Evolutionary conservation across 2,797 vertebrate genomes (phyloP), one percentile per base, ranked within the genome.

Genomic region (Botia kubotai): DNA sequence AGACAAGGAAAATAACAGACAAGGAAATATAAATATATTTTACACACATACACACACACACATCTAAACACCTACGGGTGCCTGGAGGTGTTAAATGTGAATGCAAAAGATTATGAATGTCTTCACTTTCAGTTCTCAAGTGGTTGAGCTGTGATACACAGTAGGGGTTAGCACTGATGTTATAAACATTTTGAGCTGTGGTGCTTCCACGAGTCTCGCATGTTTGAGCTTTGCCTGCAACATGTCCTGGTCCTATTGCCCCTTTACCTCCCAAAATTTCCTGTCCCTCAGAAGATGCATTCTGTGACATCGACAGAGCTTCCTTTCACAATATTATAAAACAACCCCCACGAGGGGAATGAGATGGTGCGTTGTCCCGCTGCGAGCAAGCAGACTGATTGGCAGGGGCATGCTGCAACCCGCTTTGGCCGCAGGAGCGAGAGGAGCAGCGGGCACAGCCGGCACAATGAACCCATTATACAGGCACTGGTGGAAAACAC

Each of bases 391-490:
- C n/a, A 50, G 46, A 62, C 67, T 72, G 53, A 75, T 48, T 79
- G 76, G 63, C 60, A 68, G 55, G 26, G 73, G 58, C 21, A 55
- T 63, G 39, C 76, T 48, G 19, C 52, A 53, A 66, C 62, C 68
- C 72, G 65, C 72, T 75, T 67, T 58, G 48, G 57, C 66, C 48
- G 33, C 63, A 65, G 3, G 23, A 48, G 74, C 17, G 72, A 52
- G 33, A 46, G 17, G 17, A 71, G 19, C 36, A 39, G 60, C 14
- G 46, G 75, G 57, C 75, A 33, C 43, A 17, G 39, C 4, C 36
- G 84, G 12, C 55, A 87, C 86, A 87, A 83, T 58, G 36, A 53
- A 65, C 19, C 36, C 43, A 77, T 86, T 86, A 84, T 87, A 46
- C 10, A 60, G 29, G 26, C 68, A 57, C 72, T 73, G 48, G 26